Conservation (phyloP, 2,888 invertebrate genomes). For the Bimastos eiseni region DNA sequence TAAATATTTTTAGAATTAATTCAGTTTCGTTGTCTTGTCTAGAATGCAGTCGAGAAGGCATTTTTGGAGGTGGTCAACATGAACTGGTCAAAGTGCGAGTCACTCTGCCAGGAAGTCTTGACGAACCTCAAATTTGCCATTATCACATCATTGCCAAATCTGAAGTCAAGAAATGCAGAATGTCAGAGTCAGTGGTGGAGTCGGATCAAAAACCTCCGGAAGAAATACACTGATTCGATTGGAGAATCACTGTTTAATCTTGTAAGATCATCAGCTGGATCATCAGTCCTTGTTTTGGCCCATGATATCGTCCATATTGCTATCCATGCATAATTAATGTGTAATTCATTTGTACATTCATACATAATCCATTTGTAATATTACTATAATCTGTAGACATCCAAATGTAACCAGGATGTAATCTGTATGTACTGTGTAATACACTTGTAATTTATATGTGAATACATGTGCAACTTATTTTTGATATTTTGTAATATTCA, state of each 20-base stretch:
- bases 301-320: too few species aligned
- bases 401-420: too few species aligned
- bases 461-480: too few species aligned
- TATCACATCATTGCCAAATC: neutral
- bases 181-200: conserved; percentile 6
- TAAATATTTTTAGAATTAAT: neutral
- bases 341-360: too few species aligned
- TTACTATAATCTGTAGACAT: too few species aligned
- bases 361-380: too few species aligned
- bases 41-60: neutral
- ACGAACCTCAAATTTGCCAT: neutral
- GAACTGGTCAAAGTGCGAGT: neutral
- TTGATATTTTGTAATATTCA: too few species aligned
- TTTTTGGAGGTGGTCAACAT: neutral
- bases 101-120: neutral
- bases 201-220: neutral
- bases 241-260: neutral
- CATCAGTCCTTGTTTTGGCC: neutral
- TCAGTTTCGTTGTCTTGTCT: neutral
- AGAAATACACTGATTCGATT: neutral
- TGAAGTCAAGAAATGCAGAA: neutral
- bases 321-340: neutral
- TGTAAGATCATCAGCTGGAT: neutral
- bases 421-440: too few species aligned
- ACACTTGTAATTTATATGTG: too few species aligned